phyloP scores from a whole-genome alignment of 2,888 invertebrate species.

The Agrotis exclamationis region DNA sequence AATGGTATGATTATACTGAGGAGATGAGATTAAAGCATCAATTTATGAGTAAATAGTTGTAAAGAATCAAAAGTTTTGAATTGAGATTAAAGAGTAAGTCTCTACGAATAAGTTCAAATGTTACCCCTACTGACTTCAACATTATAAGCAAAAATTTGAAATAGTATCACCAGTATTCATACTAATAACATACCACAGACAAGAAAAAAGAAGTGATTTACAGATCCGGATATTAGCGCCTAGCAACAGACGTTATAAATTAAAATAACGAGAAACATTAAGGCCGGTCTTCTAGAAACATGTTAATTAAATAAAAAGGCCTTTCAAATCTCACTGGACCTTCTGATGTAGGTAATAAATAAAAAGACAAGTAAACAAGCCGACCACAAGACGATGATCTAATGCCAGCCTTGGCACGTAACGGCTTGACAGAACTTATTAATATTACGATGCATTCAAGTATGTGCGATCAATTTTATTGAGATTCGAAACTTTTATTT shows the following conservation, averaged over 20 bases:
- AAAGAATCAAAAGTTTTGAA: too few relatives aligned
- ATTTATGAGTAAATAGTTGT: too few relatives aligned
- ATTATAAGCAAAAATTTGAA: not conserved
- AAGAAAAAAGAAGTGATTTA: not conserved
- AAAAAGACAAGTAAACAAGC: conserved; percentile 65
- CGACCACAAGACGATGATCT: conserved; percentile 76
- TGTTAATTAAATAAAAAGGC: conserved; percentile 47
- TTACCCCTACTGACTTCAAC: not conserved
- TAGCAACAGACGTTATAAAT: conserved; percentile 31
- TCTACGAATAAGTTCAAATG: not conserved
- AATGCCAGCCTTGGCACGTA: conserved; percentile 72
- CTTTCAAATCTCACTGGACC: conserved; percentile 57
- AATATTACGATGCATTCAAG: conserved; percentile 51
- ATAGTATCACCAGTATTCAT: not conserved
- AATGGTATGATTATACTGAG: too few relatives aligned
- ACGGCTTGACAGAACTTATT: conserved; percentile 57
- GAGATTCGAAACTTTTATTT: conserved; percentile 17
- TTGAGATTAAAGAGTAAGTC: not conserved
- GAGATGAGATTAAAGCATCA: too few relatives aligned
- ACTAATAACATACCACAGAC: not conserved
- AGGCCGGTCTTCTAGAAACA: conserved; percentile 13
- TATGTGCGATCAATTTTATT: conserved; percentile 44
- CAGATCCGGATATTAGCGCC: conserved; percentile 14
- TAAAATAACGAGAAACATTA: conserved; percentile 21
- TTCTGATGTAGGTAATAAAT: conserved; percentile 58